Evolutionary conservation across 2,113 vertebrate genomes (phyloP).

Genomic region (Oxyruncus cristatus): DNA sequence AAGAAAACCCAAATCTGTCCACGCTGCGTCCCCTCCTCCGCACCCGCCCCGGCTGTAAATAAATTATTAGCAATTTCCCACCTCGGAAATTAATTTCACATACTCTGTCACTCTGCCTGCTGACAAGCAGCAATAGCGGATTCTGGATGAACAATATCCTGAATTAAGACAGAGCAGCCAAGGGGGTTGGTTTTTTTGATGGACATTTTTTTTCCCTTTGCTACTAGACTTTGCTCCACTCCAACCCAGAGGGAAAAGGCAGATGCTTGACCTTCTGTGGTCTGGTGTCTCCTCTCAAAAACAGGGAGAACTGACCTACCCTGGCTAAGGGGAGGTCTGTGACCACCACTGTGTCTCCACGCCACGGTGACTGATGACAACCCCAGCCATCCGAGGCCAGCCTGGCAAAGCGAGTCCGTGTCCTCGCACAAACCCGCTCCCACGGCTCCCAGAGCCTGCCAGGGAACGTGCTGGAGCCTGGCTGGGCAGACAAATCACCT

Average conservation of each 20-base stretch:
- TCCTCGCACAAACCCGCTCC: neutral
- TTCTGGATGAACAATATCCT: neutral
- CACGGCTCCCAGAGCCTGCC: neutral
- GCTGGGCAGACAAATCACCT: neutral
- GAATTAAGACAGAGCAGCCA: neutral
- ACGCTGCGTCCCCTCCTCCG: neutral
- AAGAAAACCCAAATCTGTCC: neutral
- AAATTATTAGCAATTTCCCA: slow-evolving; percentile 52
- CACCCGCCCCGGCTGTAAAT: neutral
- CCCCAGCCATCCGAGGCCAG: neutral
- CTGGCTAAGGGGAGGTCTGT: neutral
- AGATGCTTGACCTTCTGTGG: neutral
- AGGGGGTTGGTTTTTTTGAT: neutral
- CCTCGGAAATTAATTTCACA: slow-evolving; percentile 17
- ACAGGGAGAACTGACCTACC: neutral
- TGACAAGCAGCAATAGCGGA: slow-evolving; percentile 3
- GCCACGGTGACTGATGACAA: neutral
- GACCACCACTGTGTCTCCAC: neutral
- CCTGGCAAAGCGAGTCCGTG: neutral
- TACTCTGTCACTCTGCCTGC: slow-evolving; percentile 6
- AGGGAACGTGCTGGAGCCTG: neutral
- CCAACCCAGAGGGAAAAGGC: neutral
- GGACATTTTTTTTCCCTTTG: neutral
- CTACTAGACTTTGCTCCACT: neutral
- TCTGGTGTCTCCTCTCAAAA: neutral